Evolutionary conservation across 2,113 vertebrate genomes (phyloP), one percentile per base, ranked within the genome.

Genomic region (Tenrec ecaudatus): DNA sequence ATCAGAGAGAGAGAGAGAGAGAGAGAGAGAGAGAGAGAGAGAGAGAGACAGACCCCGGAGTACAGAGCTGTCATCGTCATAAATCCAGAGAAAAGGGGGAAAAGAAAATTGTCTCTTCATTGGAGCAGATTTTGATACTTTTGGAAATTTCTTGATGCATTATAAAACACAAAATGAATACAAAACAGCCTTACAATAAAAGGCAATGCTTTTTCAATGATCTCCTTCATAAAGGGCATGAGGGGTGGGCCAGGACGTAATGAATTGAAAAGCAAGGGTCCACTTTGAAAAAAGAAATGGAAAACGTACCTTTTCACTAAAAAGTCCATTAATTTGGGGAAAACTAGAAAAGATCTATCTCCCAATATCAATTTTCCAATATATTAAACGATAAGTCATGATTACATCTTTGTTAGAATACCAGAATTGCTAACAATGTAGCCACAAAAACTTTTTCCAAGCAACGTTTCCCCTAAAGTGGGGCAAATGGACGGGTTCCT

Each of bases 151-250:
- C 38, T 43, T 73, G 92, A 78, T 85, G 60, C 82, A 73, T 92
- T 91, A 93, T 23, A 79, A 94, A 57, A 53, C 31, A 29, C 69
- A 88, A 81, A 94, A 86, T n/a, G 43, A 81, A 83, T 78, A 69
- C 2, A 86, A 90, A 96, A 33, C 12, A 80, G 22, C 15, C 15
- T 88, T 69, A 76, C 36, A 68, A 93, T 15, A 86, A 92, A 84
- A 90, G 43, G 23, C 9, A 71, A 57, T 71, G 88, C 53, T 81
- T 64, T 68, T 91, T 23, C 43, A 88, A 58, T 11, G 27, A 69
- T 60, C 31, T 58, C 33, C 60, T 22, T 79, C 71, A 81, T 10
- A 53, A 29, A 90, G 94, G 36, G 3, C 2, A 33, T 86, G 14
- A 10, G 64, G 0, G 47, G 12, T 53, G 47, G 47, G 47, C 47